A percentile compares a stretch with the other conserved stretches of the same genome.
Conservation (phyloP, 2,113 vertebrate genomes). For the Sisor rabdophorus region DNA sequence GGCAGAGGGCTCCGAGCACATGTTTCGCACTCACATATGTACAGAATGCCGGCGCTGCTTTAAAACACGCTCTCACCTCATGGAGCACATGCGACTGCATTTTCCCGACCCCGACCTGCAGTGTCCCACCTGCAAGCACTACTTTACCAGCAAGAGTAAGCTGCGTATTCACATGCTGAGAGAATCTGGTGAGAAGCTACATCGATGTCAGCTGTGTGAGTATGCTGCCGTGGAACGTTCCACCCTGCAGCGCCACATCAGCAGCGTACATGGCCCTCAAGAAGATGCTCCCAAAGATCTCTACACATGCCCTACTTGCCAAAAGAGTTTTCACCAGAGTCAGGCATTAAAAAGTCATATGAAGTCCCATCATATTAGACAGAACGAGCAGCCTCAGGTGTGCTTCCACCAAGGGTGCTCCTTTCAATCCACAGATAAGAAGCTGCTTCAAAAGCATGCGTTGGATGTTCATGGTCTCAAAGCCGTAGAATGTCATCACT, state of each 20-base stretch:
- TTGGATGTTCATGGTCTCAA: slow-evolving; percentile 72
- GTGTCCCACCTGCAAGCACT: slow-evolving; percentile 87
- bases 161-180: slow-evolving; percentile 86
- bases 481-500: slow-evolving; percentile 82
- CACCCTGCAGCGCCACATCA: slow-evolving; percentile 83
- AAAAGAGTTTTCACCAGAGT: slow-evolving; percentile 81
- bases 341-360: slow-evolving; percentile 87
- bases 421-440: slow-evolving; percentile 70
- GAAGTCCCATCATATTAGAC: slow-evolving; percentile 75
- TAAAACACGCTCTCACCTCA: slow-evolving; percentile 89
- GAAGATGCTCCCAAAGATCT: slow-evolving; percentile 64
- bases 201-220: slow-evolving; percentile 81
- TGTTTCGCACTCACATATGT: slow-evolving; percentile 91
- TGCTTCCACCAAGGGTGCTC: slow-evolving; percentile 80
- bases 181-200: slow-evolving; percentile 81
- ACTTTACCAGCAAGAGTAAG: slow-evolving; percentile 96
- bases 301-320: slow-evolving; percentile 83
- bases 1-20: slow-evolving; percentile 71
- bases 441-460: slow-evolving; percentile 77
- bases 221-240: slow-evolving; percentile 90
- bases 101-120: slow-evolving; percentile 90
- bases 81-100: slow-evolving; percentile 88
- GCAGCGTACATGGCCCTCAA: slow-evolving; percentile 75
- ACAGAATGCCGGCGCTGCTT: slow-evolving; percentile 92
- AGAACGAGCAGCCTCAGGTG: slow-evolving; percentile 60